Conservation (phyloP, 2,797 vertebrate genomes). For the Trachops cirrhosus region DNA sequence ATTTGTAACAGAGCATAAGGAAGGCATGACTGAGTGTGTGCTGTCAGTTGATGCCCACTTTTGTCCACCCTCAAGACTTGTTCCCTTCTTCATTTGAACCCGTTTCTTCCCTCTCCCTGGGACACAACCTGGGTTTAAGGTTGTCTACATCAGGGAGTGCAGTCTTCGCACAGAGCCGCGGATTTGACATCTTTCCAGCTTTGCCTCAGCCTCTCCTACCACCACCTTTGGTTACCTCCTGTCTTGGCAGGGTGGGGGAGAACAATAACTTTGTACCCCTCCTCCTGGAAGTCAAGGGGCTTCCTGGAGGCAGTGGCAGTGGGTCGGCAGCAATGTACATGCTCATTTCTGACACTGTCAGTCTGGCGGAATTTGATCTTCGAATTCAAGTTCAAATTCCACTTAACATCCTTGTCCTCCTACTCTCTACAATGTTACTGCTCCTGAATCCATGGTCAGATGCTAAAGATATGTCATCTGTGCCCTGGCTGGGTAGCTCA, state of each 20-base stretch:
- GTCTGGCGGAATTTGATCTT: not conserved
- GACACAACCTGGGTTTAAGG: not conserved
- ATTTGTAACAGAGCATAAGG: not conserved
- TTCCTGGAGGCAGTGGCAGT: not conserved
- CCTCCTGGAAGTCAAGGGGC: not conserved
- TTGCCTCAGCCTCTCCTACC: not conserved
- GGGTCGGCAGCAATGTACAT: accelerated
- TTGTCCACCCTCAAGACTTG: too few species aligned
- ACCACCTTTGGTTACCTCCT: not conserved
- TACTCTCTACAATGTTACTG: not conserved
- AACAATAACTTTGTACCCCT: not conserved
- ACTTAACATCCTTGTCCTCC: too few species aligned
- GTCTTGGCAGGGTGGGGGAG: not conserved
- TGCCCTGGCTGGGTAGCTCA: too few species aligned
- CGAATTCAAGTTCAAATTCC: not conserved
- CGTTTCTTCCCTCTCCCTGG: not conserved
- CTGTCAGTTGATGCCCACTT: not conserved
- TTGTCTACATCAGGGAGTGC: not conserved
- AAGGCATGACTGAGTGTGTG: too few species aligned
- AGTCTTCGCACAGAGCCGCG: not conserved
- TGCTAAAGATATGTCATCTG: not conserved
- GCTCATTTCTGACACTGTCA: not conserved
- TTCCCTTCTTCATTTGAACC: not conserved
- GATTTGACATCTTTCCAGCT: not conserved
- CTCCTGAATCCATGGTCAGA: not conserved